Percentiles rank a stretch among this genome's conserved stretches.
These are phyloP conservation scores for Pampus argenteus DNA, from an alignment of 2,797 vertebrate genomes.

Conservation along the genomic window DNA sequence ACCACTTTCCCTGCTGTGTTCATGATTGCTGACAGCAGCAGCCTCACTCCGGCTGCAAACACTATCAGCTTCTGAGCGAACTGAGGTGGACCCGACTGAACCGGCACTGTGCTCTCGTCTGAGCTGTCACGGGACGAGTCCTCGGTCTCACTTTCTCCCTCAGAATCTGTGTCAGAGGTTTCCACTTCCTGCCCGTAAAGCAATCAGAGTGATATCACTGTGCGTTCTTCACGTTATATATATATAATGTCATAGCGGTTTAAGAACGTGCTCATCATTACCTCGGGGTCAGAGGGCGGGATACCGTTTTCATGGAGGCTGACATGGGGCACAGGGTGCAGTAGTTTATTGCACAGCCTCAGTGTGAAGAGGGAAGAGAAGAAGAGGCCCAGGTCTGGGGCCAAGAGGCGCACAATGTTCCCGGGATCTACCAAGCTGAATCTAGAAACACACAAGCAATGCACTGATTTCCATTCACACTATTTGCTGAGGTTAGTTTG, in stretches of 20 bases:
- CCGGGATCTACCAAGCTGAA: conserved; percentile 79
- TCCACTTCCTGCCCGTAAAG: conserved; percentile 66
- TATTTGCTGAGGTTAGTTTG: background rate
- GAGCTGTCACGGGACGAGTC: conserved; percentile 78
- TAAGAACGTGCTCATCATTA: conserved; percentile 22
- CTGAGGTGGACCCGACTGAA: conserved; percentile 65
- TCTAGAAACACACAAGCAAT: conserved; percentile 66
- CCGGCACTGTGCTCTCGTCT: conserved; percentile 56
- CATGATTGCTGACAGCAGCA: conserved; percentile 81
- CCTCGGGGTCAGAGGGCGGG: conserved; percentile 67
- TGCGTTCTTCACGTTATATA: background rate
- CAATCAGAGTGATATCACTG: background rate
- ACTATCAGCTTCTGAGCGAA: conserved; percentile 83
- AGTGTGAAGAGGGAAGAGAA: conserved; percentile 71
- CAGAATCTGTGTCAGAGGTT: conserved; percentile 79
- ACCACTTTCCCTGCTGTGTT: conserved; percentile 84
- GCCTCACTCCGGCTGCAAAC: conserved; percentile 78
- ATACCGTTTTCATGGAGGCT: conserved; percentile 71
- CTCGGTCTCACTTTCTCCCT: conserved; percentile 78
- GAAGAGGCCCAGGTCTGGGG: conserved; percentile 80
- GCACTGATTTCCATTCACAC: background rate
- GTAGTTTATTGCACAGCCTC: conserved; percentile 77
- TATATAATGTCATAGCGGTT: background rate
- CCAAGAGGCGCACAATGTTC: conserved; percentile 80
- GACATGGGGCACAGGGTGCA: conserved; percentile 55